Percentiles rank a stretch among this genome's conserved stretches.
These are phyloP conservation scores for Drosophila formosana DNA, from an alignment of 2,888 invertebrate genomes.

Conservation along the genomic window DNA sequence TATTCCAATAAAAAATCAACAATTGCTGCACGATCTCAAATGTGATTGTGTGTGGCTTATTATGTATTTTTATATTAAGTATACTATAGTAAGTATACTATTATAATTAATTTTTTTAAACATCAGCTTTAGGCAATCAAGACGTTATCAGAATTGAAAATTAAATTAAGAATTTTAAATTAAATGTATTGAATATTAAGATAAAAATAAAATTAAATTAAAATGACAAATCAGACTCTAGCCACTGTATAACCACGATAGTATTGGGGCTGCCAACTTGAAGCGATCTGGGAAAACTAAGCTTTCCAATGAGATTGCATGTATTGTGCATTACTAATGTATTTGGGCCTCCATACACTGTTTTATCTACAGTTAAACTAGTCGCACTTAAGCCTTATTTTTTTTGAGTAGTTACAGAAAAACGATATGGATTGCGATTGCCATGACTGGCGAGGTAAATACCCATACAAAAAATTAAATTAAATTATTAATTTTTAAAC, in stretches of 20 bases:
- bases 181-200: too few relatives aligned
- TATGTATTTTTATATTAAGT: too few relatives aligned
- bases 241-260: background rate
- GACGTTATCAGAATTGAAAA: too few relatives aligned
- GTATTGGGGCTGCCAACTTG: conserved; percentile 24
- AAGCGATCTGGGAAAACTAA: background rate
- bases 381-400: background rate
- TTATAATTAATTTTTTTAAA: too few relatives aligned
- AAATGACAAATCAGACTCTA: too few relatives aligned
- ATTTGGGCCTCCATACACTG: background rate
- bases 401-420: background rate
- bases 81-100: too few relatives aligned
- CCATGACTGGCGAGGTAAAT: conserved; percentile 67
- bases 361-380: conserved; percentile 21
- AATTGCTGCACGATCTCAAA: too few relatives aligned
- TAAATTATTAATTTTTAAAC: background rate
- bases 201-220: too few relatives aligned
- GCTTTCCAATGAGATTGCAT: background rate
- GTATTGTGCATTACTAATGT: background rate
- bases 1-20: too few relatives aligned
- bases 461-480: background rate
- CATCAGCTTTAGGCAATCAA: too few relatives aligned
- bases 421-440: conserved; percentile 61
- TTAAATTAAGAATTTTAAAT: too few relatives aligned
- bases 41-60: too few relatives aligned